These are phyloP conservation scores for Lepisosteus oculatus DNA, from an alignment of 2,113 vertebrate genomes.

Conservation along the genomic window DNA sequence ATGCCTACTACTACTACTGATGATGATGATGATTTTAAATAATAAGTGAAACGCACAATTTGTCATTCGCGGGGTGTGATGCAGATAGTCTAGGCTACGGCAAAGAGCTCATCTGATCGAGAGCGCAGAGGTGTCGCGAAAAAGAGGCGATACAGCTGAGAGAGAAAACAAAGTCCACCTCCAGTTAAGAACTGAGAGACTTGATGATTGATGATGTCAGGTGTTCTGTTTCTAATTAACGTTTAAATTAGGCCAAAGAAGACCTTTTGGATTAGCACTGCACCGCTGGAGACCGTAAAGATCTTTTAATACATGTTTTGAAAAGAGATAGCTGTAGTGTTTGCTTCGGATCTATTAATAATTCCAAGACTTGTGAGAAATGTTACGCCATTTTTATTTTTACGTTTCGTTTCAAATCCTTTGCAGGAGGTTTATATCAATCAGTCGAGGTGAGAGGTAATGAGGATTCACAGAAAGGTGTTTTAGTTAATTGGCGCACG, in stretches of 20 bases:
- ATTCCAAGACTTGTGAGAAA: constrained; percentile 32
- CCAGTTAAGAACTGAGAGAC: constrained; percentile 25
- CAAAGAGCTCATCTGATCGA: no score
- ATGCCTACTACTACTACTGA: no score
- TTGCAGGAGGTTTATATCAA: no score
- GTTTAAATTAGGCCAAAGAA: constrained; percentile 52
- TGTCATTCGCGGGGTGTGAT: no score
- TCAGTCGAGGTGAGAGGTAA: no score
- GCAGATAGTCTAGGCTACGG: no score
- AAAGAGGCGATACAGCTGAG: not conserved
- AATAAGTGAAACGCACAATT: no score
- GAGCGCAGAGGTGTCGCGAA: not conserved
- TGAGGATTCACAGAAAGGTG: no score
- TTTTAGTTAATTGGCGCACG: no score
- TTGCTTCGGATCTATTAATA: constrained; percentile 32
- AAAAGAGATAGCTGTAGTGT: constrained; percentile 24
- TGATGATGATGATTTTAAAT: no score
- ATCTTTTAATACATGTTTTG: constrained; percentile 24
- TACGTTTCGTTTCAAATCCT: no score
- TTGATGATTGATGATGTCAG: constrained; percentile 68
- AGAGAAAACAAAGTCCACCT: constrained; percentile 16
- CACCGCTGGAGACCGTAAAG: constrained; percentile 29
- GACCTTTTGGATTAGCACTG: constrained; percentile 35
- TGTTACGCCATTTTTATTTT: constrained; percentile 21
- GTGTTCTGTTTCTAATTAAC: constrained; percentile 67